phyloP scores from a whole-genome alignment of 1,140 invertebrate genomes.

The Drosophila lacertosa region DNA sequence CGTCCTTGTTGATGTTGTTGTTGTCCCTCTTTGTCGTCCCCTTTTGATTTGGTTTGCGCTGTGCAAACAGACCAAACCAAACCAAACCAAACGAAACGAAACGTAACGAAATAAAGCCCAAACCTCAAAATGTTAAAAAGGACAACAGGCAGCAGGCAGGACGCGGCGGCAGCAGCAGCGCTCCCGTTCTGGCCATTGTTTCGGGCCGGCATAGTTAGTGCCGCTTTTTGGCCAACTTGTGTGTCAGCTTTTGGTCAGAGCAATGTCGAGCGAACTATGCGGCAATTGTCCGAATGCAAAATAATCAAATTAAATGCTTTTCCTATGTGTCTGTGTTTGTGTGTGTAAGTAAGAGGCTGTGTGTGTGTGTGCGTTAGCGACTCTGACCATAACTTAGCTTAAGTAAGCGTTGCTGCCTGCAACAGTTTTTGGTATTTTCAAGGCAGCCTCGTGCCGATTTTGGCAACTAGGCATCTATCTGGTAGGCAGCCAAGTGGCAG shows the following conservation, averaged over 20 bases:
- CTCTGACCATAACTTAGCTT: slow-evolving; percentile 43
- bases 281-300: slow-evolving; percentile 62
- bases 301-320: slow-evolving; percentile 77
- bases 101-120: slow-evolving; percentile 79
- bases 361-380: slow-evolving; percentile 1
- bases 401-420: slow-evolving; percentile 14
- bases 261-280: slow-evolving; percentile 55
- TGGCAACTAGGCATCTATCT: slow-evolving; percentile 10
- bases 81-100: slow-evolving; percentile 72
- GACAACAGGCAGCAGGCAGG: slow-evolving; percentile 49
- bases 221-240: slow-evolving; percentile 53
- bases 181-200: slow-evolving; percentile 32
- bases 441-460: slow-evolving; percentile 6
- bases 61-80: slow-evolving; percentile 68
- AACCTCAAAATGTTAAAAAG: slow-evolving; percentile 79
- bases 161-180: not conserved
- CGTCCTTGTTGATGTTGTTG: slow-evolving; percentile 55
- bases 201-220: slow-evolving; percentile 19
- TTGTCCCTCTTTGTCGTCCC: slow-evolving; percentile 37
- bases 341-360: too few relatives aligned
- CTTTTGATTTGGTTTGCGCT: slow-evolving; percentile 72
- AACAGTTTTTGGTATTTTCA: slow-evolving; percentile 4
- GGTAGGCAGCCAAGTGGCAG: slow-evolving; percentile 71
- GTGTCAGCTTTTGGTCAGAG: slow-evolving; percentile 57
- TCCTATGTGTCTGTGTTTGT: not conserved